Percentiles rank a stretch among this genome's conserved stretches.
Conservation (phyloP, 2,113 vertebrate genomes). For the Symphodus melops region DNA sequence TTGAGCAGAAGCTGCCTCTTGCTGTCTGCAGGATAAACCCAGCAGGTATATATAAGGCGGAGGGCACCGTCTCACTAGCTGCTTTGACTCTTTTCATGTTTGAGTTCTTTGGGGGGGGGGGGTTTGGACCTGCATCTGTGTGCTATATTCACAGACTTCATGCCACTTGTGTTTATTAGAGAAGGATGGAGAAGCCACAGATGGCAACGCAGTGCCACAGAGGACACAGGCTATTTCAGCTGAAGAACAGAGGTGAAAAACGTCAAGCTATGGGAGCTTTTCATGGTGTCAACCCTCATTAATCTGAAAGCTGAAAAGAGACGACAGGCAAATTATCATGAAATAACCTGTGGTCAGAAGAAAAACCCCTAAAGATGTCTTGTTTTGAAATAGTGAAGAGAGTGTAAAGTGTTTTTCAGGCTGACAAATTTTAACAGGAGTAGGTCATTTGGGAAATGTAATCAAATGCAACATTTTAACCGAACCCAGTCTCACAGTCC, state of each 20-base stretch:
- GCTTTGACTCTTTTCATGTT: neutral
- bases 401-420: conserved; percentile 13
- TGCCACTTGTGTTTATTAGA: neutral
- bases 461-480: neutral
- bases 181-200: neutral
- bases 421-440: neutral
- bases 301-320: conserved; percentile 39
- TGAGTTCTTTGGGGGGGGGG: too few relatives aligned
- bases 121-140: neutral
- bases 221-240: conserved; percentile 2
- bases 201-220: conserved; percentile 17
- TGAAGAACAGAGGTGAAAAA: conserved; percentile 2
- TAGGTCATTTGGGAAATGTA: neutral
- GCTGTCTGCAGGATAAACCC: neutral
- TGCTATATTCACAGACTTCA: conserved; percentile 2
- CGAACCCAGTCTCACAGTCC: too few relatives aligned
- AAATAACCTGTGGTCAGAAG: conserved; percentile 21
- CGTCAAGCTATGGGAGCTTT: conserved; percentile 1
- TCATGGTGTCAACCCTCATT: conserved; percentile 31
- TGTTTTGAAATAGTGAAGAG: conserved; percentile 17
- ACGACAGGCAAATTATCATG: conserved; percentile 20
- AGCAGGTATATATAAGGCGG: neutral
- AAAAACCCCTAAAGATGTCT: conserved; percentile 9
- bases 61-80: neutral
- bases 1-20: neutral